Evolutionary conservation across 2,888 invertebrate species (phyloP).

Genomic region (Enchytraeus crypticus): DNA sequence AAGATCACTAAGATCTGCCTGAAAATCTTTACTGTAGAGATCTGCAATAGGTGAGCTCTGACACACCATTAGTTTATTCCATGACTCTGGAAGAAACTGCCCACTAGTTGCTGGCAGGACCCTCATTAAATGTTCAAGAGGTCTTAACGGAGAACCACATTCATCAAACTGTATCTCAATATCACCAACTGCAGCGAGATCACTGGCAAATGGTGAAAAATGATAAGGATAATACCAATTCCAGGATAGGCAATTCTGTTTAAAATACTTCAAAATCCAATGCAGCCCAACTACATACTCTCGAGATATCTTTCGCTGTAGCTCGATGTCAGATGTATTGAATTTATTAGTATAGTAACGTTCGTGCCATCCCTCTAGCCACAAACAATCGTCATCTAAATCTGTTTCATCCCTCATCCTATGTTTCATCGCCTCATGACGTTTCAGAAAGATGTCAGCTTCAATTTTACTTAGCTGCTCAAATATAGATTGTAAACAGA

Average conservation of each 20-base stretch:
- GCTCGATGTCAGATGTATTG: conserved; percentile 55
- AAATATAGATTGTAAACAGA: conserved; percentile 89
- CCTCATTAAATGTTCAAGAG: conserved; percentile 96
- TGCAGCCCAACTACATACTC: conserved; percentile 92
- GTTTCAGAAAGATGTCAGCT: conserved; percentile 88
- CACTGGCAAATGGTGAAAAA: conserved; percentile 98
- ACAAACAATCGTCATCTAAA: too few species aligned
- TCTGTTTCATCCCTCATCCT: conserved; percentile 90
- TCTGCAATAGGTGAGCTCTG: conserved; percentile 83
- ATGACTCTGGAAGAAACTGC: conserved; percentile 82
- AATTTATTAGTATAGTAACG: conserved; percentile 74
- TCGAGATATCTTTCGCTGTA: conserved; percentile 79
- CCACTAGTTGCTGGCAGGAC: conserved; percentile 98
- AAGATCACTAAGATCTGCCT: conserved; percentile 95
- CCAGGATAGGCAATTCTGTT: conserved; percentile 98
- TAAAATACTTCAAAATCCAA: conserved; percentile 97
- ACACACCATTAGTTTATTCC: conserved; percentile 76
- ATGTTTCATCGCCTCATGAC: conserved; percentile 71
- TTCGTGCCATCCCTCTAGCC: conserved; percentile 96
- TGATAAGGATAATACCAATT: conserved; percentile 99
- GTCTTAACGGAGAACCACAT: conserved; percentile 84
- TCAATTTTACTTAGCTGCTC: conserved; percentile 84
- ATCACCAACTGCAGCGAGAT: conserved; percentile 83
- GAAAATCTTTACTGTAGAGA: conserved; percentile 94
- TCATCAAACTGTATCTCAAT: conserved; percentile 73